These are phyloP conservation scores for Phytoseiulus persimilis DNA, from an alignment of 2,888 invertebrate species.

Conservation along the genomic window DNA sequence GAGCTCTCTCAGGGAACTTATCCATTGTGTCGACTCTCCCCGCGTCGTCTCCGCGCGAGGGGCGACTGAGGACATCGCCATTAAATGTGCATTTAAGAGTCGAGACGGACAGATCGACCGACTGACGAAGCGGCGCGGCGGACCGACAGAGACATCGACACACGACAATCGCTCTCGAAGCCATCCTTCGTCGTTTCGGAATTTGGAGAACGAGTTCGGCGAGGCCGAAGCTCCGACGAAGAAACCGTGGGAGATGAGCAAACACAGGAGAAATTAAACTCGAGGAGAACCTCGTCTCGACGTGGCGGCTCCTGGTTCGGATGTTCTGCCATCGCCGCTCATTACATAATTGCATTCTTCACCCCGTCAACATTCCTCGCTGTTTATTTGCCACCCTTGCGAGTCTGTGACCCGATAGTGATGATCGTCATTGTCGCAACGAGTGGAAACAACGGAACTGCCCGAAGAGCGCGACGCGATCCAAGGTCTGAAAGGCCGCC, in stretches of 20 bases:
- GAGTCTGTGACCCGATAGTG: not conserved
- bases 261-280: no score
- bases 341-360: conserved; percentile 37
- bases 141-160: not conserved
- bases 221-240: no score
- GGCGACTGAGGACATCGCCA: conserved; percentile 22
- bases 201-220: no score
- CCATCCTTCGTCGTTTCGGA: no score
- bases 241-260: no score
- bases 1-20: not conserved
- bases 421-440: not conserved
- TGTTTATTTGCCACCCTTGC: conserved; percentile 28
- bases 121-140: not conserved
- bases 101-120: not conserved
- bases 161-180: not conserved
- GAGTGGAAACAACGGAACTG: not conserved
- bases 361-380: conserved; percentile 25
- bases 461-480: no score
- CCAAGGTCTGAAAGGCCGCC: no score
- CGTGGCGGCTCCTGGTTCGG: no score
- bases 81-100: conserved; percentile 34
- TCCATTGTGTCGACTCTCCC: not conserved
- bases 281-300: no score
- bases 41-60: conserved; percentile 9
- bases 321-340: not conserved